Conservation (phyloP, 2,797 vertebrate species). For the Tragelaphus oryx region DNA sequence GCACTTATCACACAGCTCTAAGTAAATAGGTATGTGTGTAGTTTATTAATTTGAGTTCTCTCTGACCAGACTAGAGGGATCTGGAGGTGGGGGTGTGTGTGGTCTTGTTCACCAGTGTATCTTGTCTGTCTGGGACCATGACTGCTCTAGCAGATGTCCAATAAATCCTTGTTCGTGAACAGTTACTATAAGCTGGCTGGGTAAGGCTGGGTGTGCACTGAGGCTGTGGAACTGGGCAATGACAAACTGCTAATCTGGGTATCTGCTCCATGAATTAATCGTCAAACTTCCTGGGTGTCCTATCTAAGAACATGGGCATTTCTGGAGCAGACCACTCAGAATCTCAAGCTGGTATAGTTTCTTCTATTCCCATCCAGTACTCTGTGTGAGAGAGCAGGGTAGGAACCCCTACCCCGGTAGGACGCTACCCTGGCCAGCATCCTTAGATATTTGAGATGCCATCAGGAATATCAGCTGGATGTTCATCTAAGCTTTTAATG, state of each 20-base stretch:
- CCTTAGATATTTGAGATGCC: neutral
- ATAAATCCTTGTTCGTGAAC: neutral
- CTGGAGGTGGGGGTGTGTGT: neutral
- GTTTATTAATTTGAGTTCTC: neutral
- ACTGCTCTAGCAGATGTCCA: neutral
- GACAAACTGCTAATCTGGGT: neutral
- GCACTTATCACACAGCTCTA: neutral
- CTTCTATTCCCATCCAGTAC: neutral
- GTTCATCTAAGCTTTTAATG: neutral
- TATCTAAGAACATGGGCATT: neutral
- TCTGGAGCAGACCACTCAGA: neutral
- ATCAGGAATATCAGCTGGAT: neutral
- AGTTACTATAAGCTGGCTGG: neutral
- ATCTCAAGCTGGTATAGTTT: neutral
- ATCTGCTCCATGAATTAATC: neutral
- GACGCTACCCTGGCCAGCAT: neutral
- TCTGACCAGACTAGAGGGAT: neutral
- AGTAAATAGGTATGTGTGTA: neutral
- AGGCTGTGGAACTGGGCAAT: neutral
- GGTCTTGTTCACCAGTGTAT: neutral
- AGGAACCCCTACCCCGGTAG: neutral
- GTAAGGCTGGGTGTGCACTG: neutral
- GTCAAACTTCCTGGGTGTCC: neutral
- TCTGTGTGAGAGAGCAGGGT: neutral
- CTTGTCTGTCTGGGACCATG: neutral